These are phyloP conservation scores for Sphaerophoria rueppellii DNA, from an alignment of 2,888 invertebrate species.

Conservation along the genomic window DNA sequence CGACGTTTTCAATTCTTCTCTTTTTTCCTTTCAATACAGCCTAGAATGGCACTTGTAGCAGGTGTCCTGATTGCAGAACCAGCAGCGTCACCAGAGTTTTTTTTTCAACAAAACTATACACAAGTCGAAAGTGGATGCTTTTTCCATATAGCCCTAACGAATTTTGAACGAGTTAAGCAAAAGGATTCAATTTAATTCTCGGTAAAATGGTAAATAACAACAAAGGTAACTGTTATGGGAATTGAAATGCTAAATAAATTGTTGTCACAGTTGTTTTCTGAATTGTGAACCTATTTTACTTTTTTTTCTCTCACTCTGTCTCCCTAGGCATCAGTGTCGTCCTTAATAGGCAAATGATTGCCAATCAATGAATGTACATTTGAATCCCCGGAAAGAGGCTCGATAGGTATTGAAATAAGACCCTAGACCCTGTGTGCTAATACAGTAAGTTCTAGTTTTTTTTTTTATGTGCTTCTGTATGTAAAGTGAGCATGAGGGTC, in stretches of 20 bases:
- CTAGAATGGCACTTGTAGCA: slow-evolving; percentile 13
- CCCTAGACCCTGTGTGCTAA: background rate
- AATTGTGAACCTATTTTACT: slow-evolving; percentile 46
- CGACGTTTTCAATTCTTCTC: background rate
- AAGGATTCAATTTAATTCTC: slow-evolving; percentile 60
- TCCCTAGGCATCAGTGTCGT: slow-evolving; percentile 31
- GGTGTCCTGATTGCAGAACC: slow-evolving; percentile 32
- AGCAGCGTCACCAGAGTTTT: background rate
- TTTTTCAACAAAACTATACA: background rate
- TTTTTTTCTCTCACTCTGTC: slow-evolving; percentile 26
- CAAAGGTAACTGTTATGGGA: slow-evolving; percentile 58
- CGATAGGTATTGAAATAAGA: background rate
- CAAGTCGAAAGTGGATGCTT: background rate
- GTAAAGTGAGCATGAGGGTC: too few species aligned
- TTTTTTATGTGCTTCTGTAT: too few species aligned
- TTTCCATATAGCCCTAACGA: background rate
- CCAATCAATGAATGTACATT: slow-evolving; percentile 38
- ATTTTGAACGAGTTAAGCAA: background rate
- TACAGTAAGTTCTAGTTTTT: too few species aligned
- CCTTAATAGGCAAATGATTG: slow-evolving; percentile 57
- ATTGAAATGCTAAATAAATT: slow-evolving; percentile 63
- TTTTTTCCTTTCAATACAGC: slow-evolving; percentile 3
- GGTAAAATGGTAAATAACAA: slow-evolving; percentile 62
- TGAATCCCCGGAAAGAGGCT: background rate
- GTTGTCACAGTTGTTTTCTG: slow-evolving; percentile 54